Base-by-base conservation (phyloP, 2,888 invertebrate species). In the Sisyra terminalis region DNA sequence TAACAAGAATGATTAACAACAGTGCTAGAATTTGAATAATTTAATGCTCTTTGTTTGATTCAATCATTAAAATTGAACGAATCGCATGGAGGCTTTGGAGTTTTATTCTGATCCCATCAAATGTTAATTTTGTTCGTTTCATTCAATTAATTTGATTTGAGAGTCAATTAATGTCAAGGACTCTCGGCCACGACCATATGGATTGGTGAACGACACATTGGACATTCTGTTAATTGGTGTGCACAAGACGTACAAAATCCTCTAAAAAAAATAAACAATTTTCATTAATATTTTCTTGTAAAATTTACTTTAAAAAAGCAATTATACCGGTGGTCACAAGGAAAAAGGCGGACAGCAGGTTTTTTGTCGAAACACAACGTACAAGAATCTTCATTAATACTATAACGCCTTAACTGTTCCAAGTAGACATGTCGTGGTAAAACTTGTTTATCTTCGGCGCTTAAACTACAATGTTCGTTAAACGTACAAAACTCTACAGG, bases 201-300 rank as follows among this genome's bases (percentile, higher is more conserved):
- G 51, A 84, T 81, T 39, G 66, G 62, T 44, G 74, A 70, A 51
- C 92, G 74, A 63, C 93, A 93, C 72, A 92, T 76, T 10, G 93
- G 93, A 60, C 93, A 93, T 50, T 78, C 78, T 49, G 75, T 73
- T 50, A 93, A 58, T 57, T 84, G 82, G 44, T 76, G 67, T 10
- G 82, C 77, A 66, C 89, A 89, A 10, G 71, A 65, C 39, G 70
- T 69, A 65, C 93, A 93, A 64, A 92, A 89, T 31, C 89, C 90
- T 63, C 87, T 74, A 65, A 40, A 24, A 43, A 29, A 17, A n/a
- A 36, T 18, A 14, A 16, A 29, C n/a, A 15, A 17, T 6, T 15
- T 38, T 29, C 18, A 18, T 37, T 29, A 10, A 39, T 31, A 44
- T n/a, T n/a, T n/a, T n/a, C n/a, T n/a, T n/a, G n/a, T n/a, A n/a